These are phyloP conservation scores for Euclidia mi DNA, from an alignment of 2,888 invertebrate species.

Conservation along the genomic window DNA sequence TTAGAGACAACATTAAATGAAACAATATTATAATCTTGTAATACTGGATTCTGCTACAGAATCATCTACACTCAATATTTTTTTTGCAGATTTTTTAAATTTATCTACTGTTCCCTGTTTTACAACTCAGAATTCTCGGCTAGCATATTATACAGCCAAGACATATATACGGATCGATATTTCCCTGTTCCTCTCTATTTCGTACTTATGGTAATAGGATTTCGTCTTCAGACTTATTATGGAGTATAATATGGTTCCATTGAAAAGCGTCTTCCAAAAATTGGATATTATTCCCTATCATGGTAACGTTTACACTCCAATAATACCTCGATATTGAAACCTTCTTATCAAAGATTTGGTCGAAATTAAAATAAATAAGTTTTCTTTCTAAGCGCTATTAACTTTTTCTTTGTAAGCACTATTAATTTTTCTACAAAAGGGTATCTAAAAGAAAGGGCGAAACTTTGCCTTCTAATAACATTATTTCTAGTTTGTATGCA, in stretches of 20 bases:
- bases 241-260: neutral
- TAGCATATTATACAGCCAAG: neutral
- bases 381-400: conserved; percentile 12
- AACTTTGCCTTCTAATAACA: conserved; percentile 9
- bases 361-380: conserved; percentile 18
- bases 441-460: conserved; percentile 12
- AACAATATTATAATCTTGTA: no score
- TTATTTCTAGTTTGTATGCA: conserved; percentile 11
- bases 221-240: neutral
- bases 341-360: conserved; percentile 9
- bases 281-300: conserved; percentile 2
- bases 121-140: no score
- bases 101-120: no score
- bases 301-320: neutral
- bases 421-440: conserved; percentile 21
- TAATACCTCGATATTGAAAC: conserved; percentile 2
- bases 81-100: no score
- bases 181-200: conserved; percentile 2
- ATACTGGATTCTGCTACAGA: no score
- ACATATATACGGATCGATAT: neutral
- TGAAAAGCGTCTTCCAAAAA: neutral
- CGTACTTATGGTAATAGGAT: no score
- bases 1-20: no score
- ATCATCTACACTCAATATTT: no score
- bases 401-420: no score